Base-by-base conservation (phyloP, 1,140 invertebrate genomes). In the Lasioglossum baleicum region DNA sequence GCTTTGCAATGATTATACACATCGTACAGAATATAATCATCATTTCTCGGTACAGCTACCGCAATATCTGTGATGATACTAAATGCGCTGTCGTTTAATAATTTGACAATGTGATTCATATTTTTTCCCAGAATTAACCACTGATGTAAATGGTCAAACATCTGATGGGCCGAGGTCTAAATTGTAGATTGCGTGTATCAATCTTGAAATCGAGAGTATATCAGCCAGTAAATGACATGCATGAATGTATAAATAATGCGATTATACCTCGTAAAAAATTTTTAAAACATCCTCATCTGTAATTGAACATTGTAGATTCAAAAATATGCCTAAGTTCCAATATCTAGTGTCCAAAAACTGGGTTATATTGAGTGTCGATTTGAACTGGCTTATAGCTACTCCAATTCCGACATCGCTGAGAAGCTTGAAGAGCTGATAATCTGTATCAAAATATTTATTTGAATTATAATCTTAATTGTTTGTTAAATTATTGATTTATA, bases 1-100 rank as follows among this genome's bases (percentile, higher is more conserved):
- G 56, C 31, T 68, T 87, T 84, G 13, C 84, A 87, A 42, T 67
- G 84, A 72, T 87, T 89, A 10, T 83, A 88, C 31, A 88, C 64
- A 7, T 88, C 86, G 20, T 87, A 87, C 0, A 88, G 22, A 31
- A 72, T 22, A 26, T 80, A 88, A 65, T 42, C 35, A 13, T 82
- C 26, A 11, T 80, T 26, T 0, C 53, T 51, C 4, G 78, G 22
- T 2, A 87, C 1, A 11, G 80, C 42, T 13, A 89, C 72, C 2
- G 72, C 69, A 22, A 88, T 63, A 61, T 88, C 87, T 2, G 85
- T 88, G 15, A 75, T 74, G 4, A 87, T 56, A 13, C 80, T 86
- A 64, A 89, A 89, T 10, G 44, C 13, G 17, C 20, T 80, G 6
- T 88, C 87, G 26, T 87, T 82, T 17, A 88, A 70, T 7, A 67